Evolutionary conservation across 1,140 invertebrate genomes (phyloP).

Genomic region (Zaprionus ornatus): DNA sequence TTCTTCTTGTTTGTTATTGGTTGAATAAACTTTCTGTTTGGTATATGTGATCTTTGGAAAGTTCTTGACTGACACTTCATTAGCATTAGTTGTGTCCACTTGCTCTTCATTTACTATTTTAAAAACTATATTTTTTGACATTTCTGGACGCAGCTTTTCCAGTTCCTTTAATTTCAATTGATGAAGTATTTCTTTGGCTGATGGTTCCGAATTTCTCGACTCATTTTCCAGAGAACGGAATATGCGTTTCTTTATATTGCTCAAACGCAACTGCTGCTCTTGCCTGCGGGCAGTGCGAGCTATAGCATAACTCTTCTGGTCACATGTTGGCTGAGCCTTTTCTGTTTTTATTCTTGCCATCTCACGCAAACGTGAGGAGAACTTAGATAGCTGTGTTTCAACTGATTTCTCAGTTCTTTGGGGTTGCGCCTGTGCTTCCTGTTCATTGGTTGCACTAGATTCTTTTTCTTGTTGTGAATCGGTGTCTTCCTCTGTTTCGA

Average conservation of each 20-base stretch:
- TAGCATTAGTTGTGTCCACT: neutral
- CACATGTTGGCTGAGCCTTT: slow-evolving; percentile 23
- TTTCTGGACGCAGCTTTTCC: neutral
- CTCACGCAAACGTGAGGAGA: neutral
- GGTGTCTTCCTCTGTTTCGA: neutral
- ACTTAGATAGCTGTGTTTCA: neutral
- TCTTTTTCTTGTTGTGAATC: neutral
- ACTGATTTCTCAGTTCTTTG: neutral
- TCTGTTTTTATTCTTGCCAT: neutral
- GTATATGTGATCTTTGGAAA: neutral
- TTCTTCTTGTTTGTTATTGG: neutral
- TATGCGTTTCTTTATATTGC: slow-evolving; percentile 56
- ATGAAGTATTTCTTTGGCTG: neutral
- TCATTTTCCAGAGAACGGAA: slow-evolving; percentile 34
- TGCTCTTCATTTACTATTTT: neutral
- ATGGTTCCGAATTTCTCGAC: neutral
- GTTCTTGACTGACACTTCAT: neutral
- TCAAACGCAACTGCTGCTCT: slow-evolving; percentile 35
- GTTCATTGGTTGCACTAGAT: neutral
- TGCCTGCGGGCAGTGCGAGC: slow-evolving; percentile 43
- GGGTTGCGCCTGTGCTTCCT: neutral
- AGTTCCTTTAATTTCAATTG: neutral
- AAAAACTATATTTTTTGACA: neutral
- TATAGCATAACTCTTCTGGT: slow-evolving; percentile 63
- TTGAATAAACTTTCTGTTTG: neutral